Base-by-base conservation (phyloP, 2,888 invertebrate genomes). In the Bombyx huttoni region DNA sequence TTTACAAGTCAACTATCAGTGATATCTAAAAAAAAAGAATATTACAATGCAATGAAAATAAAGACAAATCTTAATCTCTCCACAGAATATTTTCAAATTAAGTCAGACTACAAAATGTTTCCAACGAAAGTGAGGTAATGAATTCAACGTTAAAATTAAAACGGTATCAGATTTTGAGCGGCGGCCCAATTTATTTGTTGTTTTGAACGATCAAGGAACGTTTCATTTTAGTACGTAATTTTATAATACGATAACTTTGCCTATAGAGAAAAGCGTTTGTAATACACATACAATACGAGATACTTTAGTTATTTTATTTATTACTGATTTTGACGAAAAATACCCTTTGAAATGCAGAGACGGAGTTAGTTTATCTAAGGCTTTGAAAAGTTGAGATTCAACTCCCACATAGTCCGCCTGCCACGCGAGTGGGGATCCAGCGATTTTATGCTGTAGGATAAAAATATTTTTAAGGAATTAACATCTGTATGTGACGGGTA, bases 291-390 rank as follows among this genome's bases (percentile, higher is more conserved):
- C 57, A 55, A 52, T 55, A 56, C 54, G 52, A 46, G 52, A 55
- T 49, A 53, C 50, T 54, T 50, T 55, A 54, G 61, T 60, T 62
- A 55, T 56, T 57, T 58, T 58, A 58, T 67, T 70, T 65, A 74
- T 60, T 57, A 64, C 65, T 72, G 66, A 66, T 70, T 65, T 56
- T 52, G 47, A 52, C 52, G 34, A 50, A 52, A 47, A 50, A 47
- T 52, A 50, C 34, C 24, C 24, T 24, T 24, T 3, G 24, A 24
- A 2, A 24, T 24, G 5, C 24, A 24, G 3, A 24, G 24, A 24
- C 24, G 24, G 24, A 5, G 2, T 24, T 24, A 2, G 5, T 24
- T 24, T 24, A 24, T 5, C 24, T 2, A 24, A n/a, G n/a, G n/a
- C n/a, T n/a, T n/a, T n/a, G n/a, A n/a, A n/a, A n/a, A n/a, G n/a